Evolutionary conservation across 2,797 vertebrate species (phyloP).

Genomic region (Danio aesculapii): DNA sequence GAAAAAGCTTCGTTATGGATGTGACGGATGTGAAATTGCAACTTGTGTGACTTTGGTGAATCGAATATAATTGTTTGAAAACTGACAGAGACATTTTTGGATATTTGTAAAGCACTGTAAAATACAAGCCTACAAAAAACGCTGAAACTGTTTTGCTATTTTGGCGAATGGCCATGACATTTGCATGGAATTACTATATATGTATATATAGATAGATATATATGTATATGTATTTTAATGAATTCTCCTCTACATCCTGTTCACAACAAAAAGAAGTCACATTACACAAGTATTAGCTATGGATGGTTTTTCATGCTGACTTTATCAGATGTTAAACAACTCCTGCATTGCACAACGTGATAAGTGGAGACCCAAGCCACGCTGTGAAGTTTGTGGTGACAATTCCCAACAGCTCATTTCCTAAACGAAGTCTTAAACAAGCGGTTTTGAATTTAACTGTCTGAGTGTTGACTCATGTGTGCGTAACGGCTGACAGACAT

Average conservation of each 20-base stretch:
- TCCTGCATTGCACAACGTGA: background rate
- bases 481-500: background rate
- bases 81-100: too few relatives aligned
- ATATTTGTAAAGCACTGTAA: too few relatives aligned
- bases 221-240: too few relatives aligned
- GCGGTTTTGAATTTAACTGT: background rate
- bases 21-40: too few relatives aligned
- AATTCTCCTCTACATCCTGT: background rate
- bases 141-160: too few relatives aligned
- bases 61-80: too few relatives aligned
- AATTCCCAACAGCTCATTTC: constrained; percentile 4
- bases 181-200: too few relatives aligned
- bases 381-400: background rate
- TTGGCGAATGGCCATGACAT: too few relatives aligned
- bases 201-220: too few relatives aligned
- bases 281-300: background rate
- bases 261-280: background rate
- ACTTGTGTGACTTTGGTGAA: too few relatives aligned
- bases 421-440: background rate
- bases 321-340: background rate
- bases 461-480: background rate
- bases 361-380: background rate
- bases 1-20: too few relatives aligned
- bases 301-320: background rate
- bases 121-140: too few relatives aligned